Percentiles rank a stretch among this genome's conserved stretches.
Conservation (phyloP, 1,140 invertebrate genomes). For the Hypothenemus hampei region DNA sequence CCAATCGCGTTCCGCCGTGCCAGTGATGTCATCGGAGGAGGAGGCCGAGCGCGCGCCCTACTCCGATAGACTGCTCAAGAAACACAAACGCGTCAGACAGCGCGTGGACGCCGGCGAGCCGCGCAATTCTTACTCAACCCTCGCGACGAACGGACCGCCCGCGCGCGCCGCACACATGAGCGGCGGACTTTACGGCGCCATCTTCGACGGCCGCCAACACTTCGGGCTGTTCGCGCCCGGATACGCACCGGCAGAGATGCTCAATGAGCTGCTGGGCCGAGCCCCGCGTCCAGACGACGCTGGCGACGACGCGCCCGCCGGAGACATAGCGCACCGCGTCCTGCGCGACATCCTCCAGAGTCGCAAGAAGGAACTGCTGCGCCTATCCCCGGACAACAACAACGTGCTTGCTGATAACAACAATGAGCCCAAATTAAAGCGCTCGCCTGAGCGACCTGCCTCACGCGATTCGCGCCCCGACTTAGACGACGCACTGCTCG, state of each 20-base stretch:
- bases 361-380: slow-evolving; percentile 68
- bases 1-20: too few relatives aligned
- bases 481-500: slow-evolving; percentile 60
- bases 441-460: slow-evolving; percentile 54
- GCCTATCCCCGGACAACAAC: slow-evolving; percentile 48
- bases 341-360: slow-evolving; percentile 77
- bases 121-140: slow-evolving; percentile 85
- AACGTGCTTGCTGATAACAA: slow-evolving; percentile 51
- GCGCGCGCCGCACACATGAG: slow-evolving; percentile 72
- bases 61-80: slow-evolving; percentile 84
- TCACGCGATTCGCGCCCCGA: too few relatives aligned
- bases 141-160: slow-evolving; percentile 78
- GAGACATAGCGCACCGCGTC: slow-evolving; percentile 76
- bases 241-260: slow-evolving; percentile 77
- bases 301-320: slow-evolving; percentile 48
- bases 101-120: slow-evolving; percentile 91
- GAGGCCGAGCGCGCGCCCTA: slow-evolving; percentile 81
- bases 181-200: slow-evolving; percentile 67
- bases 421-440: slow-evolving; percentile 46
- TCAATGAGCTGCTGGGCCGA: slow-evolving; percentile 74
- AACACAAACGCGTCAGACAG: slow-evolving; percentile 85
- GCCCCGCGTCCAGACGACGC: slow-evolving; percentile 52
- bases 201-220: slow-evolving; percentile 69
- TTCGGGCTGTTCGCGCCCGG: slow-evolving; percentile 73
- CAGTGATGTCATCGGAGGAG: slow-evolving; percentile 94